Base-by-base conservation (phyloP, 1,140 invertebrate genomes). In the Leptinotarsa lineolata region DNA sequence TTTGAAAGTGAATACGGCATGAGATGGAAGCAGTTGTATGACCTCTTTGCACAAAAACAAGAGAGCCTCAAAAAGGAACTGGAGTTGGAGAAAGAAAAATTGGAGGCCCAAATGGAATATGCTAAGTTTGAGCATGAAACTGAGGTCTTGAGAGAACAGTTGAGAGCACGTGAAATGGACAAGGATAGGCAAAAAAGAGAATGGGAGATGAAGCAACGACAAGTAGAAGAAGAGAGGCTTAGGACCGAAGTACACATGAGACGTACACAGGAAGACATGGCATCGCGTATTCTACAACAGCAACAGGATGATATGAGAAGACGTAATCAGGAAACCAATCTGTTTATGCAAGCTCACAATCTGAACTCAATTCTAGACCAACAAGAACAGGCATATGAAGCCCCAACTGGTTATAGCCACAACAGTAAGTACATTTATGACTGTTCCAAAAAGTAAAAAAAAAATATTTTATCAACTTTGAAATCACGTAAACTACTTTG, bases 1-100 rank as follows among this genome's bases (percentile, higher is more conserved):
- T 99, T 99, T 87, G 97, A 99, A 83, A 94, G 94, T 82, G 95
- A 98, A 82, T 98, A 98, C 87, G 97, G 96, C 18, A 93, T 93
- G 48, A 92, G 95, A 65, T 99, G 97, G 96, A 99, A 99, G 85
- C 95, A 97, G 79, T 85, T 99, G 48, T 92, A 96, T 84, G 95
- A 98, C 81, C 85, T 97, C 4, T 96, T 95, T 81, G 93, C 95
- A 78, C 93, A 97, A 80, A 97, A 97, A 77, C 91, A 96, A 82
- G 92, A 96, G 72, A 92, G 94, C 15, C 85, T 99, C 0, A 96
- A 97, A 82, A 90, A 93, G 73, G 97, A 99, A 86, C 91, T 98
- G 84, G 90, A 93, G 77, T 90, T 94, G 83, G 95, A 96, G 81
- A 92, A 95, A 83, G 94, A 95, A 69, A 96, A 97, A 81, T 85